Conservation (phyloP, 2,113 vertebrate species). For the Neotragus moschatus region DNA sequence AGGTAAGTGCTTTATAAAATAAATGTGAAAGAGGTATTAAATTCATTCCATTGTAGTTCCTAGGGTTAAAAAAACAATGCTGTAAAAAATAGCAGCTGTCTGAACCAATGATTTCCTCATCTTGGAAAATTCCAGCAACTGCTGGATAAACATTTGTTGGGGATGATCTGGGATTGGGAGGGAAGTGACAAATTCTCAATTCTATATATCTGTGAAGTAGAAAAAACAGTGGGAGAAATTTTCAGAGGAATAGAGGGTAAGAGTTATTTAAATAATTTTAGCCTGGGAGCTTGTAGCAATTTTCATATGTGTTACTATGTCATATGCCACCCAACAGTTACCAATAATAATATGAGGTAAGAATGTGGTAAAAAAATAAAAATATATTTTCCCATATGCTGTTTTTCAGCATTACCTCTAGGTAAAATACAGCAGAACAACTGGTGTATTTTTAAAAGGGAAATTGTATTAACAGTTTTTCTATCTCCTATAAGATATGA, state of each 20-base stretch:
- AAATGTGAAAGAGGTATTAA: not conserved
- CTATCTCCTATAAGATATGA: not conserved
- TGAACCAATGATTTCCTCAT: not conserved
- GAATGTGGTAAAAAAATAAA: not conserved
- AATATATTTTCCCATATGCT: not conserved
- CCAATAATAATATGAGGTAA: not conserved
- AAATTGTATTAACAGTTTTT: not conserved
- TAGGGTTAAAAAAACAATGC: not conserved
- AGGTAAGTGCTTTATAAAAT: not conserved
- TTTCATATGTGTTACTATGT: not conserved
- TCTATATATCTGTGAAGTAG: not conserved
- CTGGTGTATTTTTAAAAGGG: conserved; percentile 7
- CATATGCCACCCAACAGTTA: not conserved
- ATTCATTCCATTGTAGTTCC: not conserved
- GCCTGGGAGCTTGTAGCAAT: not conserved
- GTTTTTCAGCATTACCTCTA: not conserved
- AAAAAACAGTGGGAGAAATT: not conserved
- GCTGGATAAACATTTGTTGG: not conserved
- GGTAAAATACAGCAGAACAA: not conserved
- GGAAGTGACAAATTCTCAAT: not conserved
- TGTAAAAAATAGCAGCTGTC: not conserved
- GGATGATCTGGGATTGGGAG: not conserved
- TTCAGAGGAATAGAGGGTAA: not conserved
- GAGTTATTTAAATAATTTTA: not conserved
- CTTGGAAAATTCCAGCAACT: not conserved